Evolutionary conservation across 2,888 invertebrate genomes (phyloP).

Genomic region (Mesorhabditis sp.): DNA sequence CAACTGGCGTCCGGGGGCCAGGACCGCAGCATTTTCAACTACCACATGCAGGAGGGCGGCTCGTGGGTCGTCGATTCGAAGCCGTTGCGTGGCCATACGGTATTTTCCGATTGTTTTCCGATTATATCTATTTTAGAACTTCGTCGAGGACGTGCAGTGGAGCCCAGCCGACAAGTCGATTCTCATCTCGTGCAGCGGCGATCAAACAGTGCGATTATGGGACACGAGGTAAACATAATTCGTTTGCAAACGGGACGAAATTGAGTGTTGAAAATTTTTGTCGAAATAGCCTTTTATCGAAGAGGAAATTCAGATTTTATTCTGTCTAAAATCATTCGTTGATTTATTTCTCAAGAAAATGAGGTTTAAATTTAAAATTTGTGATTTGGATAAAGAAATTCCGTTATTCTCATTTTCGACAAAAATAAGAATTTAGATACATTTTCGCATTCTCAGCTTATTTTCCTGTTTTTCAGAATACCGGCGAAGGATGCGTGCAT

Average conservation of each 20-base stretch:
- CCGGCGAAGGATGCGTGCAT: constrained; percentile 84
- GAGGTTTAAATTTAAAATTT: too few species aligned
- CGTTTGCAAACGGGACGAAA: too few species aligned
- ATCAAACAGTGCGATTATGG: constrained; percentile 80
- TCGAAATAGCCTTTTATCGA: too few species aligned
- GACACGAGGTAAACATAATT: constrained; percentile 69
- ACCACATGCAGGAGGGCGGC: constrained; percentile 77
- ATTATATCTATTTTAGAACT: constrained; percentile 64
- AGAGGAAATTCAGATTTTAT: too few species aligned
- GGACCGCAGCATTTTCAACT: constrained; percentile 84
- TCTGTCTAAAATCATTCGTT: too few species aligned
- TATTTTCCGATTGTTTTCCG: not conserved
- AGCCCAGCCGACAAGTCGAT: constrained; percentile 88
- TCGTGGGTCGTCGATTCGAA: constrained; percentile 85
- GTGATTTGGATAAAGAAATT: too few species aligned
- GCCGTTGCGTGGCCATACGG: constrained; percentile 77
- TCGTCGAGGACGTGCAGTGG: constrained; percentile 98
- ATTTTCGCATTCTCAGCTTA: not conserved
- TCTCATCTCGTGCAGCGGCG: constrained; percentile 65
- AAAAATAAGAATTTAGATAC: too few species aligned
- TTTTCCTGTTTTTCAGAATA: constrained; percentile 65
- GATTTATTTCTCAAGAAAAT: too few species aligned
- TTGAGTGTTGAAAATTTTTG: too few species aligned
- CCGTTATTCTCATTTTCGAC: too few species aligned
- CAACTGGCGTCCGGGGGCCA: constrained; percentile 88